Percentiles rank a stretch among this genome's conserved stretches.
phyloP scores from a whole-genome alignment of 1,140 invertebrate species.

The Hycleus phaleratus region DNA sequence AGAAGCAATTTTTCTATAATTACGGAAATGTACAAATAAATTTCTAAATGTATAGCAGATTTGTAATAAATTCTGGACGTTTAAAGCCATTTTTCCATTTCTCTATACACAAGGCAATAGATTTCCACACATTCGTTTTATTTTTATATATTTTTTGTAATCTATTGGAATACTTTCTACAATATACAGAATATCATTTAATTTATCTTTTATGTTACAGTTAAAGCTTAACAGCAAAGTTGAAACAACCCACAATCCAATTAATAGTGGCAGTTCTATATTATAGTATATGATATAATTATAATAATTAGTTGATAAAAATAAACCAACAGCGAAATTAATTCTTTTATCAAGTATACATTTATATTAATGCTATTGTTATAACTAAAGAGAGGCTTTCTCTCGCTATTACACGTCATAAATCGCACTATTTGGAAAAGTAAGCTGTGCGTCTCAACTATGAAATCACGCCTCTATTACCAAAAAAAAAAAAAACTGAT shows the following conservation, averaged over 20 bases:
- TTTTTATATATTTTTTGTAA: slow-evolving; percentile 7
- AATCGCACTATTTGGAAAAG: no score
- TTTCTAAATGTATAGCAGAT: not conserved
- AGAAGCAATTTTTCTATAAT: not conserved
- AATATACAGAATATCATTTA: slow-evolving; percentile 18
- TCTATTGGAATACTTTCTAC: slow-evolving; percentile 17
- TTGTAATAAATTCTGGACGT: not conserved
- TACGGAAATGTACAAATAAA: not conserved
- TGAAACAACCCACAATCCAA: slow-evolving; percentile 17
- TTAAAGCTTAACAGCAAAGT: slow-evolving; percentile 31
- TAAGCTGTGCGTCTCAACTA: no score
- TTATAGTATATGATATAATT: slow-evolving; percentile 16
- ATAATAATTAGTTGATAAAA: not conserved
- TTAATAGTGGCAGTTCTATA: slow-evolving; percentile 25
- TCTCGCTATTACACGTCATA: no score
- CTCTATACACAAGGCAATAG: no score
- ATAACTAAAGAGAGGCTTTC: not conserved
- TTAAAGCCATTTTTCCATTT: slow-evolving; percentile 6
- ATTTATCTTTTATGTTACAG: slow-evolving; percentile 22
- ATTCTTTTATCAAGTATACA: not conserved
- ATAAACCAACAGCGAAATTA: not conserved
- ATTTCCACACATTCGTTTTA: not conserved
- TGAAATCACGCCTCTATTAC: no score
- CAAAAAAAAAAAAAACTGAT: no score
- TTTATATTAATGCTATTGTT: not conserved